Percentiles rank a stretch among this genome's conserved stretches.
Conservation (phyloP, 1,140 invertebrate genomes). For the Drosophila kanapiae region DNA sequence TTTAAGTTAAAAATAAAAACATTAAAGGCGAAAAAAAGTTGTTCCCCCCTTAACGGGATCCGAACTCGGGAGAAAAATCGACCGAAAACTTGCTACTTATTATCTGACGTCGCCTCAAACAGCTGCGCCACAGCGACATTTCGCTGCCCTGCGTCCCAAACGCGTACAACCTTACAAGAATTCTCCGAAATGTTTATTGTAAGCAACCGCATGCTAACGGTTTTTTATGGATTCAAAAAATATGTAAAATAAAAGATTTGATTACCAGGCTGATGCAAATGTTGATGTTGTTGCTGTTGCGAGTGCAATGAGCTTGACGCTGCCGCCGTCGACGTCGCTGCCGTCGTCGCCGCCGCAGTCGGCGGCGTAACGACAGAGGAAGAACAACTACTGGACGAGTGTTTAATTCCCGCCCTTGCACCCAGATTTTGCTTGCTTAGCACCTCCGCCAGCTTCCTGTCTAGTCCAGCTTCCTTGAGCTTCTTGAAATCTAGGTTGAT, state of each 20-base stretch:
- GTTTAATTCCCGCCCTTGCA: neutral
- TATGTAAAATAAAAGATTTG: neutral
- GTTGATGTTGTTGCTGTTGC: conserved; percentile 27
- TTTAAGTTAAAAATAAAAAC: conserved; percentile 6
- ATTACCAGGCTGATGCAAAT: conserved; percentile 55
- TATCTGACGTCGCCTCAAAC: conserved; percentile 13
- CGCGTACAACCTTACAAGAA: neutral
- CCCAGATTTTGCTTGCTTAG: conserved; percentile 57
- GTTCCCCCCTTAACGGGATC: neutral
- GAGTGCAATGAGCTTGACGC: conserved; percentile 6
- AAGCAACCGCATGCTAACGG: neutral
- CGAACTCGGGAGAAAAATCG: conserved; percentile 12
- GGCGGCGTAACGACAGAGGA: conserved; percentile 12
- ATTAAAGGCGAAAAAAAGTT: neutral
- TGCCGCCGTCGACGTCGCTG: neutral
- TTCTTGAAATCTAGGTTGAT: conserved; percentile 75
- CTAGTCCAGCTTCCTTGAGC: conserved; percentile 69
- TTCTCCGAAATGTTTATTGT: neutral
- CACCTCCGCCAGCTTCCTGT: conserved; percentile 68
- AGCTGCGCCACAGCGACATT: conserved; percentile 21
- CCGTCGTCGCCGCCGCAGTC: neutral
- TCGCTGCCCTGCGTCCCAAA: conserved; percentile 2
- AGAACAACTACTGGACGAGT: neutral
- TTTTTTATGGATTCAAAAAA: neutral
- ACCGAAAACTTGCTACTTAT: neutral